Evolutionary conservation across 2,888 invertebrate species (phyloP), one percentile per base, ranked within the genome.

Genomic region (Lithophane semibrunnea): DNA sequence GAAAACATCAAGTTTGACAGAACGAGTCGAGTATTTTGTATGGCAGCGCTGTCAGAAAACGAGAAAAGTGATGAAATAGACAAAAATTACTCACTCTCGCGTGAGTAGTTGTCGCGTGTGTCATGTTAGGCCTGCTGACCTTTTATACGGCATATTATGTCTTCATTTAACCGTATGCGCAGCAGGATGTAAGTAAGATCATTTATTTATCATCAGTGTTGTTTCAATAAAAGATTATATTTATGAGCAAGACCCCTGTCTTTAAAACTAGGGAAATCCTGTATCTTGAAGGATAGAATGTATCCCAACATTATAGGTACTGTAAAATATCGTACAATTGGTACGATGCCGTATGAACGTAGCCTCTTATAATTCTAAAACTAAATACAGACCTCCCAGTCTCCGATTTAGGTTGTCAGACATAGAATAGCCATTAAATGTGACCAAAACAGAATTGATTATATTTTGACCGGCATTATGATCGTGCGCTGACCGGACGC

Each of bases 401-500:
- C 9, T n/a, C 42, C 29, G 66, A 58, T 61, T 76, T 65, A 64
- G 70, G 54, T 47, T 64, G 44, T 49, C 70, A 83, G 70, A 81
- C 76, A 85, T 81, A 81, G 73, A 69, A 77, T 42, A 47, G 9
- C 79, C 74, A 87, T 82, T 83, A 77, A 79, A 77, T 64, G 77
- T 69, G 49, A 78, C 86, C 82, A 86, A 86, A 88, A 85, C 79
- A 82, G 85, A 79, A 80, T 75, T 61, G 77, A 72, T 64, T 73
- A 61, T 75, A 80, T 82, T 81, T 78, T 79, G 67, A 75, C 52
- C 64, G 52, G 61, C 52, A 77, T 75, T 73, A 82, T 81, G 70
- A 82, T 80, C 80, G 79, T 56, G 77, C 72, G 29, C 77, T 77
- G 75, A 76, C 76, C 77, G 82, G 70, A 84, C 75, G 77, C 64